These are phyloP conservation scores for Nothocercus nigrocapillus DNA, from an alignment of 2,113 vertebrate species.

Conservation along the genomic window DNA sequence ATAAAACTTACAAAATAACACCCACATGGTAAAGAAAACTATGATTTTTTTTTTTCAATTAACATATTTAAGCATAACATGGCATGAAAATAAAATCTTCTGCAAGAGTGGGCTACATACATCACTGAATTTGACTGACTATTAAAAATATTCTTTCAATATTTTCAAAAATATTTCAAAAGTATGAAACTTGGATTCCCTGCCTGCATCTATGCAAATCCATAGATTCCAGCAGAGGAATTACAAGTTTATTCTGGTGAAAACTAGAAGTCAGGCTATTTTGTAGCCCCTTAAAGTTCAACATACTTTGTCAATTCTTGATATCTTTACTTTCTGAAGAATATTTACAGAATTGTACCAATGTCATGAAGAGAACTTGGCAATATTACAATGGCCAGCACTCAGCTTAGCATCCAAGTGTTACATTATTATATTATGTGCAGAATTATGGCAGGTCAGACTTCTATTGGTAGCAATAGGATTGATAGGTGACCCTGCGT, in stretches of 20 bases:
- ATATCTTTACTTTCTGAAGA: background rate
- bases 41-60: background rate
- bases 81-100: background rate
- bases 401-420: background rate
- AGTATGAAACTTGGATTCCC: background rate
- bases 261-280: background rate
- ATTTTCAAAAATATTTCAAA: background rate
- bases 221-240: background rate
- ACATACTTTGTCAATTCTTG: background rate
- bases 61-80: background rate
- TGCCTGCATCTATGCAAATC: background rate
- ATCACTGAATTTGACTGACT: background rate
- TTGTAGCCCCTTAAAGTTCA: background rate
- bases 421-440: background rate
- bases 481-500: no score
- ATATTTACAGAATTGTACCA: background rate
- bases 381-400: background rate
- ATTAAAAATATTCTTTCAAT: background rate
- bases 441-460: background rate
- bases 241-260: background rate
- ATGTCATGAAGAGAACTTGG: background rate
- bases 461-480: background rate
- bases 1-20: background rate
- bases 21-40: rapidly evolving
- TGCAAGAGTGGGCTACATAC: background rate